Conservation (phyloP, 2,797 vertebrate species). For the Labeo calbasu region DNA sequence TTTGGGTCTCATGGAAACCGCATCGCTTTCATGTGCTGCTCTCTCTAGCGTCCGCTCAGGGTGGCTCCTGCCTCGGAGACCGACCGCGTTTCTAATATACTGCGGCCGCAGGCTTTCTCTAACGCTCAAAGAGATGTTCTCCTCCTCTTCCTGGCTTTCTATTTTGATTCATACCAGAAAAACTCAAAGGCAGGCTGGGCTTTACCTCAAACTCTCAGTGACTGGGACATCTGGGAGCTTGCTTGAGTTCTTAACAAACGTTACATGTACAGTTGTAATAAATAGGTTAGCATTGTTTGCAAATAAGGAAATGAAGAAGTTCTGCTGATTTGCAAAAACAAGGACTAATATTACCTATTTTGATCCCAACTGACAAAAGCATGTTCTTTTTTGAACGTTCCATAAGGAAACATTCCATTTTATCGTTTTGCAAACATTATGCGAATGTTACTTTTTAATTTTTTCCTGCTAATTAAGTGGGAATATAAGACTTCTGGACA, state of each 20-base stretch:
- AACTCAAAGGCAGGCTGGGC: constrained; percentile 13
- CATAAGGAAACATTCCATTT: neutral
- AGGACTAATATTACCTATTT: neutral
- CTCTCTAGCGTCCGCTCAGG: neutral
- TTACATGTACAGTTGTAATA: neutral
- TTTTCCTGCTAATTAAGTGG: neutral
- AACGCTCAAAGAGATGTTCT: neutral
- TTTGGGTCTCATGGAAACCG: constrained; percentile 45
- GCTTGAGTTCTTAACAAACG: neutral
- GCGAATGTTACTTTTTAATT: neutral
- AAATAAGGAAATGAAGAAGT: neutral
- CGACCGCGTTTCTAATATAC: constrained; percentile 25
- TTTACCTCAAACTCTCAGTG: constrained; percentile 22
- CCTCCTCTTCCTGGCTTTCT: constrained; percentile 36
- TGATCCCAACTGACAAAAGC: neutral
- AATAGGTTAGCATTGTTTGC: neutral
- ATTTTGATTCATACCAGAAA: constrained; percentile 33
- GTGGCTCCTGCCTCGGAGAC: neutral
- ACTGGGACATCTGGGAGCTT: neutral
- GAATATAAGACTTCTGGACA: neutral
- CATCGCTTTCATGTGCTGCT: constrained; percentile 35
- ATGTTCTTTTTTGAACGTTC: neutral
- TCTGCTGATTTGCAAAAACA: neutral
- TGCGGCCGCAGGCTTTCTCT: neutral
- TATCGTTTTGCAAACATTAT: neutral